Conservation (phyloP, 2,888 invertebrate genomes). For the Netelia inedita region DNA sequence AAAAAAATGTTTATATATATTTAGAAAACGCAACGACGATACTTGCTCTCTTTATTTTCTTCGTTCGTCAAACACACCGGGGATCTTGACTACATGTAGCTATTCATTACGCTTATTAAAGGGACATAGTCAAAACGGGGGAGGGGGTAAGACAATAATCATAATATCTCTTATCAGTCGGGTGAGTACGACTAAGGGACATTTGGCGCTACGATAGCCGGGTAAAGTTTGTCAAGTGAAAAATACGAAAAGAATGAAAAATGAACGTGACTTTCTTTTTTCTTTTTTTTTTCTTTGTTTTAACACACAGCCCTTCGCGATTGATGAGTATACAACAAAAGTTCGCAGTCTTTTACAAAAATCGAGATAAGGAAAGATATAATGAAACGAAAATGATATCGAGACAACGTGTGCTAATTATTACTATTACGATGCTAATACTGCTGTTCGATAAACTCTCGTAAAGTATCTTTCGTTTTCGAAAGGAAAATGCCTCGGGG, state of each 20-base stretch:
- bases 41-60: constrained; percentile 59
- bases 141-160: constrained; percentile 41
- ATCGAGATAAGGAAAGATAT: constrained; percentile 35
- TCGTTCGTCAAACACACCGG: constrained; percentile 52
- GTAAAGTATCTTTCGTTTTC: constrained; percentile 9
- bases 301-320: constrained; percentile 74
- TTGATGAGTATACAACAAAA: constrained; percentile 73
- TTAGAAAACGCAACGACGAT: constrained; percentile 38
- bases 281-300: constrained; percentile 56
- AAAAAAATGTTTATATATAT: not conserved
- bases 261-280: constrained; percentile 22
- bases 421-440: constrained; percentile 39
- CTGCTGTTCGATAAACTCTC: constrained; percentile 31
- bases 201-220: constrained; percentile 47
- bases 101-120: constrained; percentile 45
- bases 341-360: constrained; percentile 61
- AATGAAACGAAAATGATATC: constrained; percentile 22
- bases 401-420: constrained; percentile 17
- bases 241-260: constrained; percentile 3
- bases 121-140: constrained; percentile 52
- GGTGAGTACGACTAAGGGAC: constrained; percentile 42
- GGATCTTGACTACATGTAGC: constrained; percentile 41
- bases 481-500: constrained; percentile 27
- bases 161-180: constrained; percentile 43
- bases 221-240: not conserved